Conservation (phyloP, 2,113 vertebrate species). For the Spheniscus mendiculus region DNA sequence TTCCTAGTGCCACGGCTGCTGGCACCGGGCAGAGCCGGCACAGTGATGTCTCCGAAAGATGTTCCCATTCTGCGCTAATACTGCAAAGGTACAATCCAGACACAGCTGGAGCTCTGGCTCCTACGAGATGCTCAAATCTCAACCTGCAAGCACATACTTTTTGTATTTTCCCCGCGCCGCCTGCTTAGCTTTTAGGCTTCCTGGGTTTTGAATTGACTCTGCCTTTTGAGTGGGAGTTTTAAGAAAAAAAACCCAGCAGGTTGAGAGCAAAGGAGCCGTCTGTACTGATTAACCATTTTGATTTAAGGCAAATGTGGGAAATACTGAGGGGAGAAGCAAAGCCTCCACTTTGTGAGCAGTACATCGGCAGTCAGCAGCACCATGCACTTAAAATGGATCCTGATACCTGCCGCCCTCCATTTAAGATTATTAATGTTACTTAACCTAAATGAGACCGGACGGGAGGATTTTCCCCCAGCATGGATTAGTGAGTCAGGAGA, state of each 20-base stretch:
- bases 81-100: neutral
- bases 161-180: conserved; percentile 27
- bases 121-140: neutral
- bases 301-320: neutral
- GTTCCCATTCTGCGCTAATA: neutral
- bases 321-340: neutral
- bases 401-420: neutral
- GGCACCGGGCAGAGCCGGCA: neutral
- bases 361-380: neutral
- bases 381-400: neutral
- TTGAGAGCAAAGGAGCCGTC: conserved; percentile 14
- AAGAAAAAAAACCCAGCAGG: neutral
- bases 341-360: neutral
- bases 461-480: neutral
- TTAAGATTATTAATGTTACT: neutral
- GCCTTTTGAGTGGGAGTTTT: conserved; percentile 53
- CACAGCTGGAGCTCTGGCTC: conserved; percentile 19
- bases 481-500: conserved; percentile 1
- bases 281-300: neutral
- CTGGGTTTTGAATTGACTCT: conserved; percentile 23
- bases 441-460: neutral
- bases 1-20: neutral
- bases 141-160: neutral
- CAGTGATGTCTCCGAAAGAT: neutral
- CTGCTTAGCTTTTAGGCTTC: conserved; percentile 21